phyloP scores from a whole-genome alignment of 1,140 invertebrate species.

The Ceratoteleas bidentatus region DNA sequence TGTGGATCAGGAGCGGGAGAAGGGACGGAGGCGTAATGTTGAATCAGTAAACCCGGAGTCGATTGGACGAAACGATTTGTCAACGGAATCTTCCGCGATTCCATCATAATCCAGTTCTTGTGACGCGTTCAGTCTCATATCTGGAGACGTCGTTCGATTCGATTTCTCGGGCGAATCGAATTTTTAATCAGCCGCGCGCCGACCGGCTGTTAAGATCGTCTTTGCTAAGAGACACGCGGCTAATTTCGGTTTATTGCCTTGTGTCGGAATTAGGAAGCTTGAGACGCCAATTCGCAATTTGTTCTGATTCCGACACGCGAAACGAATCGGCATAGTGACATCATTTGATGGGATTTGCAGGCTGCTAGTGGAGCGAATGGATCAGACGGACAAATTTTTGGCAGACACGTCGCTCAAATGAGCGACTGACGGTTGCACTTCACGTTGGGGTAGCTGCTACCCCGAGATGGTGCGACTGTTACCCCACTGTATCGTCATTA shows the following conservation, averaged over 20 bases:
- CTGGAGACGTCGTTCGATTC: not conserved
- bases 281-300: constrained; percentile 15
- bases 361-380: no score
- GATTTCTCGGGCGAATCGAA: constrained; percentile 33
- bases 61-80: constrained; percentile 34
- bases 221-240: constrained; percentile 3
- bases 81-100: constrained; percentile 20
- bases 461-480: no score
- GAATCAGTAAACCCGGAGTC: constrained; percentile 32
- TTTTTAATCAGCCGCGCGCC: constrained; percentile 32
- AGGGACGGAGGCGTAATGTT: constrained; percentile 9
- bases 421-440: no score
- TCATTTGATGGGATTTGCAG: constrained; percentile 1
- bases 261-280: not conserved
- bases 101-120: constrained; percentile 28
- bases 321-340: constrained; percentile 4
- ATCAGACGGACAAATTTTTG: no score
- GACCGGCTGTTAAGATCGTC: constrained; percentile 19
- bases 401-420: no score
- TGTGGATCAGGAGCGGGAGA: constrained; percentile 10
- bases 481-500: no score
- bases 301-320: constrained; percentile 23
- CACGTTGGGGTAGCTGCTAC: no score
- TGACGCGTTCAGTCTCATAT: not conserved
- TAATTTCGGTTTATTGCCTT: constrained; percentile 31